These are phyloP conservation scores for Chelonoidis abingdonii DNA, from an alignment of 2,113 vertebrate species.

Conservation along the genomic window DNA sequence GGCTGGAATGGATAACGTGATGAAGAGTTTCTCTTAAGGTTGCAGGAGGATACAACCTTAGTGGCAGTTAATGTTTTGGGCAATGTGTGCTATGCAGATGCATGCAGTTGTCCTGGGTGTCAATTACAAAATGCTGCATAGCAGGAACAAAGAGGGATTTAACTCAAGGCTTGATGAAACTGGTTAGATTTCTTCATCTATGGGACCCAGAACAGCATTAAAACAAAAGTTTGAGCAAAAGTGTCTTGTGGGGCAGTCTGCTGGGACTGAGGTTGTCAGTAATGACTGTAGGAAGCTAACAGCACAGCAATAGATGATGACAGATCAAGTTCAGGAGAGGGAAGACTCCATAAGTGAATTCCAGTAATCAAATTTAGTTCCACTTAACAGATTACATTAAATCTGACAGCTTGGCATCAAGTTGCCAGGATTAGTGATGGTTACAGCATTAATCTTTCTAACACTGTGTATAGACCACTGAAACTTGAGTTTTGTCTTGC, in stretches of 20 bases:
- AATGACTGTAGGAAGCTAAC: background rate
- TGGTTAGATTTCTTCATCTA: no score
- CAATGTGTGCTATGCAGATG: background rate
- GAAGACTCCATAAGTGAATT: no score
- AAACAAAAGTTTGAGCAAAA: background rate
- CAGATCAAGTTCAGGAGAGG: background rate
- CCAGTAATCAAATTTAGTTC: no score
- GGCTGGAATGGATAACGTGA: background rate
- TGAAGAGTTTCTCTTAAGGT: background rate
- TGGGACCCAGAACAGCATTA: background rate
- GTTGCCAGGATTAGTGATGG: background rate
- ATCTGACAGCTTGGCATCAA: background rate
- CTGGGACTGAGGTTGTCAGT: background rate
- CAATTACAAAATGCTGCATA: background rate
- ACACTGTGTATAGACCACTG: no score
- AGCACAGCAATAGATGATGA: background rate
- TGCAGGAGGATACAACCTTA: background rate
- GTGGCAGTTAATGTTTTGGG: no score
- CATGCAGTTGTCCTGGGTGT: background rate
- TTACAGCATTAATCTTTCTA: no score
- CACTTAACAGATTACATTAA: background rate
- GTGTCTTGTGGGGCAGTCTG: background rate
- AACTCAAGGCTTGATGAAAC: no score
- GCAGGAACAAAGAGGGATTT: no score
- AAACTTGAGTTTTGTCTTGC: background rate